Conservation (phyloP, 2,113 vertebrate genomes). For the Crotalus viridis region DNA sequence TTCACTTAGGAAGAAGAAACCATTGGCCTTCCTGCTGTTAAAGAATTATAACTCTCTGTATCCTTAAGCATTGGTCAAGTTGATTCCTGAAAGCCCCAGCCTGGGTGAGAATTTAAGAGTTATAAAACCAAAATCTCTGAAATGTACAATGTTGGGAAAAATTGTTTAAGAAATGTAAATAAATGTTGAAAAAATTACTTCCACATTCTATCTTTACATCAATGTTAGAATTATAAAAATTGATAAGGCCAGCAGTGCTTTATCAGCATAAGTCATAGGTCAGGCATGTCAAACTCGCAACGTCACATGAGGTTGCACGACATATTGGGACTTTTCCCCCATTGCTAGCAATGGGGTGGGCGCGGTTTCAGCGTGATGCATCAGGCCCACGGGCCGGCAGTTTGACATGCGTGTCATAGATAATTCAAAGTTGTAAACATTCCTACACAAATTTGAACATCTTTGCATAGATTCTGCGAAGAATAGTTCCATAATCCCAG, state of each 20-base stretch:
- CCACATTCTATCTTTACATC: background rate
- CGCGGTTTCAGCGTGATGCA: too few relatives aligned
- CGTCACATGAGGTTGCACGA: too few relatives aligned
- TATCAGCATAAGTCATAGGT: background rate
- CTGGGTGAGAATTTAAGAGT: background rate
- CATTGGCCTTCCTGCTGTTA: background rate
- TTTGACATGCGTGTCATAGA: background rate
- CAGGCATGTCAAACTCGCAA: too few relatives aligned
- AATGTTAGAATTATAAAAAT: background rate
- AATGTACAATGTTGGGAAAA: background rate
- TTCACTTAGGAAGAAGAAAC: background rate
- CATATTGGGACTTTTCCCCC: too few relatives aligned
- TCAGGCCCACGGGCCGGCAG: too few relatives aligned
- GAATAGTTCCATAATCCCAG: background rate
- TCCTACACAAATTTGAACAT: background rate
- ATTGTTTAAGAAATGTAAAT: background rate
- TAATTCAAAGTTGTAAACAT: too few relatives aligned
- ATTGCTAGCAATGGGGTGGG: too few relatives aligned
- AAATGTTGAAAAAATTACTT: background rate
- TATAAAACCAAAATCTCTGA: background rate
- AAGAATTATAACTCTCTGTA: background rate
- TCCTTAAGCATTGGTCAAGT: background rate
- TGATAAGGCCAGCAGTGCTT: background rate
- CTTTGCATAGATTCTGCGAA: background rate
- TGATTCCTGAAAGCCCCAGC: background rate